Percentiles rank a stretch among this genome's conserved stretches.
phyloP scores from a whole-genome alignment of 2,113 vertebrate species.

The Malurus cyaneus region DNA sequence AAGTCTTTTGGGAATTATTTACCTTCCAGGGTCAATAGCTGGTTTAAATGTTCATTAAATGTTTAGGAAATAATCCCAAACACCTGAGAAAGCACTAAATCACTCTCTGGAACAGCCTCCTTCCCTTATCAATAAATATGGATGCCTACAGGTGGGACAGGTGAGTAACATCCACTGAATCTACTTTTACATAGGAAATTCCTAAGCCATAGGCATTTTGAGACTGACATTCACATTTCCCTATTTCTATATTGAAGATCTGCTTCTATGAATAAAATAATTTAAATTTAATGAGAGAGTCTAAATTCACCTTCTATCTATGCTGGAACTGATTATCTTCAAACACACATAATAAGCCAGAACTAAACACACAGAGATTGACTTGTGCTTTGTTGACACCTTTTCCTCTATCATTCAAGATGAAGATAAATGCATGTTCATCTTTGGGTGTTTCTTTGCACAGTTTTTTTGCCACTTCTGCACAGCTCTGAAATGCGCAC shows the following conservation, averaged over 20 bases:
- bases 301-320: background rate
- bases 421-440: background rate
- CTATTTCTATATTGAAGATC: background rate
- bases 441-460: background rate
- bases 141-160: background rate
- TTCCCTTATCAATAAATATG: background rate
- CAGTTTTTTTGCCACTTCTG: background rate
- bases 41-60: background rate
- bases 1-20: background rate
- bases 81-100: background rate
- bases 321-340: conserved; percentile 13
- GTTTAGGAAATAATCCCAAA: background rate
- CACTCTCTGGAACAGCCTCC: background rate
- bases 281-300: background rate
- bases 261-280: background rate
- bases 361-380: background rate
- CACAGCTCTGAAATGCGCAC: background rate
- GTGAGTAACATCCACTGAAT: background rate
- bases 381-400: background rate
- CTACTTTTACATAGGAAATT: background rate
- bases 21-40: background rate
- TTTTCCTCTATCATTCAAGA: background rate
- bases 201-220: background rate
- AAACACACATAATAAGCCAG: background rate
- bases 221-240: background rate